Conservation (phyloP, 2,888 invertebrate genomes). For the Myopa testacea region DNA sequence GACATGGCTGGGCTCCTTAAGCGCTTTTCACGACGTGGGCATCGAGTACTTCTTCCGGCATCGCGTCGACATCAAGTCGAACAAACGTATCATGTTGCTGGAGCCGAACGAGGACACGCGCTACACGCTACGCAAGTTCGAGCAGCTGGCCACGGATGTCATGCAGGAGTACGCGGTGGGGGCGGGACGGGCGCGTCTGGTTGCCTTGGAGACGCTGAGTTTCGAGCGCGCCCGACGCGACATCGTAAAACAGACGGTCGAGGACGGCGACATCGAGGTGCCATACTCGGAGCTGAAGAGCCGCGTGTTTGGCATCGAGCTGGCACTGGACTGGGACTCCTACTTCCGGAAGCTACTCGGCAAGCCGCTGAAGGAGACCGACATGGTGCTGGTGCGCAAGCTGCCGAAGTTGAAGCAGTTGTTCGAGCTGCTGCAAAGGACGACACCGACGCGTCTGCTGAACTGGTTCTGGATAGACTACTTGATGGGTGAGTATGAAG, state of each 20-base stretch:
- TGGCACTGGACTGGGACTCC: constrained; percentile 60
- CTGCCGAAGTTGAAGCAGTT: constrained; percentile 57
- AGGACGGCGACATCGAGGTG: constrained; percentile 53
- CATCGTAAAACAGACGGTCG: constrained; percentile 51
- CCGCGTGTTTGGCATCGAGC: constrained; percentile 49
- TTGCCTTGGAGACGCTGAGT: constrained; percentile 61
- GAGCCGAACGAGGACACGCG: constrained; percentile 55
- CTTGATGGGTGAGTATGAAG: constrained; percentile 57
- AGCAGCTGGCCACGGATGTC: constrained; percentile 59
- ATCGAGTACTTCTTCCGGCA: constrained; percentile 60
- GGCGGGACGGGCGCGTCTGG: constrained; percentile 58
- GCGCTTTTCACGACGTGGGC: constrained; percentile 63
- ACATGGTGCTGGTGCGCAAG: constrained; percentile 56
- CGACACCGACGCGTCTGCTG: constrained; percentile 56
- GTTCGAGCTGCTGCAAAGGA: constrained; percentile 58
- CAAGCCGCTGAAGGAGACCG: constrained; percentile 56
- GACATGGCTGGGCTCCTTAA: constrained; percentile 59
- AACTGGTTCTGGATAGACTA: constrained; percentile 66
- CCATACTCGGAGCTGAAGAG: constrained; percentile 57
- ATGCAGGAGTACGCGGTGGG: constrained; percentile 57
- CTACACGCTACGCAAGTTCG: constrained; percentile 60
- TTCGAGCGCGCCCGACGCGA: constrained; percentile 61
- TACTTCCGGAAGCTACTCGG: constrained; percentile 61
- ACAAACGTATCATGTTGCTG: constrained; percentile 57
- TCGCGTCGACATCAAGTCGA: constrained; percentile 60